Conservation (phyloP, 2,888 invertebrate genomes). For the Acronicta alni region DNA sequence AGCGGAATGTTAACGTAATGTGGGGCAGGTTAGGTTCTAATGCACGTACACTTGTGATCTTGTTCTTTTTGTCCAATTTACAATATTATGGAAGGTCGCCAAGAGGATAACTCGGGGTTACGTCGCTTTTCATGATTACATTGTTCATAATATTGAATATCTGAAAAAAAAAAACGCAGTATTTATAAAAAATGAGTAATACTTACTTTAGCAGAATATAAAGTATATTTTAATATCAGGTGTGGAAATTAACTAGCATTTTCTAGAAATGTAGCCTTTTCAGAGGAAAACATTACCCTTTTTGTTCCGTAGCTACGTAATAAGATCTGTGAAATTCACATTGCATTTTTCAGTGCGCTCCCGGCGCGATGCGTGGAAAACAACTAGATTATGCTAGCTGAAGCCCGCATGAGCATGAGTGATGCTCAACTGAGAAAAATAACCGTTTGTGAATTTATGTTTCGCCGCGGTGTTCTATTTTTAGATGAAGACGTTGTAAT, state of each 20-base stretch:
- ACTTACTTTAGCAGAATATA: not conserved
- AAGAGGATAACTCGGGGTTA: not conserved
- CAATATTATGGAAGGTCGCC: not conserved
- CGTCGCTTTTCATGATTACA: too few relatives aligned
- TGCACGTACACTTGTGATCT: not conserved
- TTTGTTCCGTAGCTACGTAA: constrained; percentile 21
- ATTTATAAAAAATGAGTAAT: too few relatives aligned
- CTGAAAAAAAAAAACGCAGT: too few relatives aligned
- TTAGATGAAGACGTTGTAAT: not conserved
- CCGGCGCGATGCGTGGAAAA: constrained; percentile 4
- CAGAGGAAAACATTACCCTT: constrained; percentile 18
- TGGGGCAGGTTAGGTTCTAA: constrained; percentile 15
- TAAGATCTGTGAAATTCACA: constrained; percentile 26
- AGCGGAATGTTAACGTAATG: constrained; percentile 11
- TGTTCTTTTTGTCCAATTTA: not conserved
- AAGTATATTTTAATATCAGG: not conserved
- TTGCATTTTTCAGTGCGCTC: constrained; percentile 26
- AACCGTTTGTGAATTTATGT: not conserved
- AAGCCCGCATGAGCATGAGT: not conserved
- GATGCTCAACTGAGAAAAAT: not conserved
- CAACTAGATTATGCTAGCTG: constrained; percentile 2
- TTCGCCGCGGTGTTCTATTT: not conserved
- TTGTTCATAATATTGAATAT: too few relatives aligned
- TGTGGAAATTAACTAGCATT: constrained; percentile 8
- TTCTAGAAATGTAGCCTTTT: constrained; percentile 8